Percentiles rank a stretch among this genome's conserved stretches.
Evolutionary conservation across 2,113 vertebrate genomes (phyloP).

Genomic region (Morone chrysops): DNA sequence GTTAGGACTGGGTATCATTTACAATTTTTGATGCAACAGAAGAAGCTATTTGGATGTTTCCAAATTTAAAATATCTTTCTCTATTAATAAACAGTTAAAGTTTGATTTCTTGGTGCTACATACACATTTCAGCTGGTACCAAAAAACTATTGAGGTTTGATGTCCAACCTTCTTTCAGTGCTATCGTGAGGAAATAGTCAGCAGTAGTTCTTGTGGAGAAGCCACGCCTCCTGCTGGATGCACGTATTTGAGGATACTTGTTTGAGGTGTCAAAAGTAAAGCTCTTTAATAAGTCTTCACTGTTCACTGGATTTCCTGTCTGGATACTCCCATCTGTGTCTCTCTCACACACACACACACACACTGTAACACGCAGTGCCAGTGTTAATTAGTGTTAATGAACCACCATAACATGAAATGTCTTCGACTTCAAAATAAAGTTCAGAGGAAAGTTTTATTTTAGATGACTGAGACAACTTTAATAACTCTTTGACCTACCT

Average conservation of each 20-base stretch:
- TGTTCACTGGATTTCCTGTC: background rate
- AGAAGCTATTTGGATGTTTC: no score
- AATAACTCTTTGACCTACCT: background rate
- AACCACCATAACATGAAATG: no score
- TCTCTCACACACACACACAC: no score
- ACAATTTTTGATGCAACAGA: no score
- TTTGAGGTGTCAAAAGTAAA: background rate
- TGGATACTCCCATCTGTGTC: background rate
- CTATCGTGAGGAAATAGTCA: background rate
- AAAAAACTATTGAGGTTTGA: background rate
- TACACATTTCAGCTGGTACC: background rate
- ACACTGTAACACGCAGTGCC: no score
- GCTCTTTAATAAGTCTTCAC: background rate
- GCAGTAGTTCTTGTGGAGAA: background rate
- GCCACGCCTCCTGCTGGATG: constrained; percentile 13
- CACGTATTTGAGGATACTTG: background rate
- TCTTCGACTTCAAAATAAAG: no score
- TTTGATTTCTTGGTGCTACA: background rate
- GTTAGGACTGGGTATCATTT: background rate
- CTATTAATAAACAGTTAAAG: no score
- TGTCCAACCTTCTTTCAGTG: background rate
- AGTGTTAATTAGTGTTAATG: no score
- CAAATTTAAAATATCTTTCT: no score
- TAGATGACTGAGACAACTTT: background rate
- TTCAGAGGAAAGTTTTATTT: background rate